These are phyloP conservation scores for Rhyacophila brunnea DNA, from an alignment of 1,140 invertebrate genomes.

Conservation along the genomic window DNA sequence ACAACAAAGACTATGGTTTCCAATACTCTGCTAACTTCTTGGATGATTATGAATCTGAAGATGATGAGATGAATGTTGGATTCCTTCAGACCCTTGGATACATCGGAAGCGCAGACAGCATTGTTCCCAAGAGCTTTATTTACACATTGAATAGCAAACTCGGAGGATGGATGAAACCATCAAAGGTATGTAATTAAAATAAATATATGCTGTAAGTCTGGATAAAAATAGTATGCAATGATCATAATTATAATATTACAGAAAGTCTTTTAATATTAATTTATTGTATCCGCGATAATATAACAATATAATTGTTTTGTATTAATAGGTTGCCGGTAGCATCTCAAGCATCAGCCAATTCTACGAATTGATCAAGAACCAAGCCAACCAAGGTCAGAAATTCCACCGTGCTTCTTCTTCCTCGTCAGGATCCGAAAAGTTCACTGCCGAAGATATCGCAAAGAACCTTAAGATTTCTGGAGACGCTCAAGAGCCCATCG, in stretches of 20 bases:
- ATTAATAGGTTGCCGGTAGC: constrained; percentile 38
- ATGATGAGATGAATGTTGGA: constrained; percentile 48
- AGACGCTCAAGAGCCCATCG: constrained; percentile 53
- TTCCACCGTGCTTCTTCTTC: not conserved
- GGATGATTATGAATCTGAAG: constrained; percentile 40
- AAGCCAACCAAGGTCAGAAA: not conserved
- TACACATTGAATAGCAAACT: constrained; percentile 41
- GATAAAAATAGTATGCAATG: too few relatives aligned
- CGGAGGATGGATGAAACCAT: constrained; percentile 48
- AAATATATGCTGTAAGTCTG: too few relatives aligned
- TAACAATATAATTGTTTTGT: too few relatives aligned
- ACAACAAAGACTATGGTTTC: constrained; percentile 49
- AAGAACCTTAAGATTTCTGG: constrained; percentile 57
- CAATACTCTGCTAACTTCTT: constrained; percentile 53
- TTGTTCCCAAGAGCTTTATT: constrained; percentile 52
- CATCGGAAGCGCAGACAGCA: constrained; percentile 57
- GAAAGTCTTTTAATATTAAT: too few relatives aligned
- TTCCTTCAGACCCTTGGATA: constrained; percentile 43
- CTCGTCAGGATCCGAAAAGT: constrained; percentile 19
- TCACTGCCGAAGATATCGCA: constrained; percentile 53
- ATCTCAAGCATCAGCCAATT: constrained; percentile 56
- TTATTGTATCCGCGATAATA: too few relatives aligned
- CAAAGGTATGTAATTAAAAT: constrained; percentile 40
- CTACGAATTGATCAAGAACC: constrained; percentile 1
- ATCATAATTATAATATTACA: too few relatives aligned